Evolutionary conservation across 2,113 vertebrate species (phyloP).

Genomic region (Mustela nigripes): DNA sequence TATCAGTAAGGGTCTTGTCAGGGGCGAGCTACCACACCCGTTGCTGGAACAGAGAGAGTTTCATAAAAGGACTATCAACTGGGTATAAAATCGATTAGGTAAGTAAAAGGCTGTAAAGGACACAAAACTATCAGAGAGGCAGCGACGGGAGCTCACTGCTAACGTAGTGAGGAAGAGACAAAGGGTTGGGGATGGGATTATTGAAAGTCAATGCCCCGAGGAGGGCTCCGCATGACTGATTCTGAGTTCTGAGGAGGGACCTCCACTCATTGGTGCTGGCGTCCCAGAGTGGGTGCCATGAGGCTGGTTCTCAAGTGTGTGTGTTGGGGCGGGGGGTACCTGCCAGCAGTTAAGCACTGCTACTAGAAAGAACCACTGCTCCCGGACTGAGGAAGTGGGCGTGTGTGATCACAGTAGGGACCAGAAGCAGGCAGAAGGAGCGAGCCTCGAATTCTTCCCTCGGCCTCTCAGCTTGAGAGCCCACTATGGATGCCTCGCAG

Average conservation of each 20-base stretch:
- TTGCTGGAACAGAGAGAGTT: not conserved
- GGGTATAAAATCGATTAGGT: not conserved
- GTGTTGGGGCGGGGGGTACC: not conserved
- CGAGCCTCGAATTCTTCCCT: rapidly evolving
- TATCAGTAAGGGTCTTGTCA: not conserved
- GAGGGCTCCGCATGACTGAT: rapidly evolving
- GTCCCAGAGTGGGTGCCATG: not conserved
- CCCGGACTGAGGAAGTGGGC: not conserved
- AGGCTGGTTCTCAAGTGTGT: not conserved
- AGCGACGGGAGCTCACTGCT: no score
- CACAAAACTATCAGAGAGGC: no score
- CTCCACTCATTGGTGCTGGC: no score
- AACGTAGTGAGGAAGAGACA: no score
- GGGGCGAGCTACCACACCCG: not conserved
- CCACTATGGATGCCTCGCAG: not conserved
- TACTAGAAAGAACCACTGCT: rapidly evolving
- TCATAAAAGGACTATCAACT: not conserved
- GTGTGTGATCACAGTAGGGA: no score
- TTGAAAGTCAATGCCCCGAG: not conserved
- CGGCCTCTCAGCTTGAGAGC: not conserved
- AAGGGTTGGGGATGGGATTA: no score
- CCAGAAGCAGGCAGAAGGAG: not conserved
- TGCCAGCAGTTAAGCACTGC: not conserved
- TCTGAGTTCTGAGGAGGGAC: not conserved
- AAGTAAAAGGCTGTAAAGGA: not conserved